phyloP scores from a whole-genome alignment of 2,888 invertebrate species.

The Hydrotaea cyrtoneurina region DNA sequence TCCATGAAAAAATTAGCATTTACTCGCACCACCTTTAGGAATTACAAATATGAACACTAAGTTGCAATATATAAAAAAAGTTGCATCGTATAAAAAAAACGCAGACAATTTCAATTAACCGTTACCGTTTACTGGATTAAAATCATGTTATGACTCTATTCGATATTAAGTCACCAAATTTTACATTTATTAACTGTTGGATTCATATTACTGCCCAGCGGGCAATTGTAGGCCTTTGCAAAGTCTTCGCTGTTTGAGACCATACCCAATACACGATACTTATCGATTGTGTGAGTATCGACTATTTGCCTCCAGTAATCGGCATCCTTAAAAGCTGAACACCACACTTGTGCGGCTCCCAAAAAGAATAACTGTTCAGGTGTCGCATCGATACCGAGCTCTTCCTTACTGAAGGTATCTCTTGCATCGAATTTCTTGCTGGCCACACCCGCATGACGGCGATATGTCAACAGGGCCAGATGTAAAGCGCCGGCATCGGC shows the following conservation, averaged over 20 bases:
- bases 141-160: conserved; percentile 49
- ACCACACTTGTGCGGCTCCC: conserved; percentile 78
- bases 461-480: conserved; percentile 74
- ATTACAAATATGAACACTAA: no score
- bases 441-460: conserved; percentile 51
- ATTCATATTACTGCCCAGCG: conserved; percentile 76
- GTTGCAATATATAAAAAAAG: no score
- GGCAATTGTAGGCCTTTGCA: conserved; percentile 73
- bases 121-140: no score
- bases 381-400: conserved; percentile 75
- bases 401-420: conserved; percentile 60
- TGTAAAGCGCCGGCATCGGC: conserved; percentile 77
- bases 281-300: conserved; percentile 75
- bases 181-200: conserved; percentile 73
- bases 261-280: conserved; percentile 76
- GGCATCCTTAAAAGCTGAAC: conserved; percentile 74
- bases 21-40: no score
- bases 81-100: no score
- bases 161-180: conserved; percentile 72
- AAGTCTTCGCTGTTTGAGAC: conserved; percentile 77
- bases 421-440: conserved; percentile 48
- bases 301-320: conserved; percentile 76
- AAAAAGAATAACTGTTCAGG: conserved; percentile 78
- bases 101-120: no score
- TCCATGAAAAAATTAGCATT: no score